Evolutionary conservation across 2,888 invertebrate genomes (phyloP), one percentile per base, ranked within the genome.

Genomic region (Tuta absoluta): DNA sequence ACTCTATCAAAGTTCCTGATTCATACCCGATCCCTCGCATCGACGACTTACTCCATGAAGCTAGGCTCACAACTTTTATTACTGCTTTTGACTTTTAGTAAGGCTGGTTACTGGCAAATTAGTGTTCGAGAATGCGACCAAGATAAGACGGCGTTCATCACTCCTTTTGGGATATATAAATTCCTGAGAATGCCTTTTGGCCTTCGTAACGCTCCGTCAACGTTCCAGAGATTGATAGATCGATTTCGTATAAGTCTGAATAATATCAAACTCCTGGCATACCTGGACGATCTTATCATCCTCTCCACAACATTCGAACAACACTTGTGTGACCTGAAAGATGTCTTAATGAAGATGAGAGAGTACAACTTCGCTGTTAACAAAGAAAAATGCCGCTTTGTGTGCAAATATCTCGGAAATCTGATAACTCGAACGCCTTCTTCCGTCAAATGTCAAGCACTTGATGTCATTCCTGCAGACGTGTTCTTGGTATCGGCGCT

Each of bases 161-260:
- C n/a, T n/a, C 78, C 78, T 2, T 78, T 79, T 63, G 80, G 81
- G 2, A 70, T 74, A 0, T 82, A 69, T 63, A 64, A 63, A 17
- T 83, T 80, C 59, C 66, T 67, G 0, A 59, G 81, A 49, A 81
- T 83, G 80, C 76, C 80, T 2, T 70, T 72, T 61, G 79, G 79
- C 0, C 56, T 74, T 1, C 66, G 71, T 4, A 74, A 72, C 76
- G 72, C 84, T 72, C 73, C 75, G 8, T 66, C 72, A 0, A 75
- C 74, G 0, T 77, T 78, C 51, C 71, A 72, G 57, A 45, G 70
- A 7, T 21, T 78, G 5, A 76, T 77, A n/a, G 75, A 79, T 58
- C 67, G 70, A 8, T 69, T 75, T 33, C 66, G 68, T 24, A 64
- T 66, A n/a, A 63, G 33, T 45, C n/a, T 63, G 2, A 2, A 38